Base-by-base conservation (phyloP, 2,113 vertebrate species). In the Lophochroa leadbeateri region DNA sequence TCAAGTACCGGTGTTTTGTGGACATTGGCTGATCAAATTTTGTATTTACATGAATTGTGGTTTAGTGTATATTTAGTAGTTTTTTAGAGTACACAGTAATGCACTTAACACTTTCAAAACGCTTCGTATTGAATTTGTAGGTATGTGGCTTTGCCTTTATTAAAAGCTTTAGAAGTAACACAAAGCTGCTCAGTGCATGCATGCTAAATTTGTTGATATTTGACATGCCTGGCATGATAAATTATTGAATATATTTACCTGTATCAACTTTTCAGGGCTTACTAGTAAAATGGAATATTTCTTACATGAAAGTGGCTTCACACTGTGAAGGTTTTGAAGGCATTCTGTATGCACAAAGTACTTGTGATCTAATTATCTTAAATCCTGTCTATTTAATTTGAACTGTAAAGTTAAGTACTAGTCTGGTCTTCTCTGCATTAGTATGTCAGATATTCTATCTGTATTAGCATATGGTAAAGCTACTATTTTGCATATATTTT, bases 341-440 rank as follows among this genome's bases (percentile, higher is more conserved):
- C 23, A 33, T 86, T 86, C 41, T 6, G 0, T 64, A 18, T n/a
- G 58, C 64, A 46, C 25, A 64, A 84, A 64, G 27, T 84, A 43
- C 29, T 75, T 75, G 46, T 33, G 46, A 43, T 86, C 86, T 93
- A 90, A 93, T 95, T 90, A 68, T 61, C 37, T 69, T 86, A 85
- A 88, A 64, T 65, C 39, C 63, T 60, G 12, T 37, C n/a, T 90
- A 31, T 65, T 93, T 90, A 4, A 2, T 93, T 79, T 80, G 75
- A 92, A 72, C 58, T 44, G 17, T 80, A 69, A 90, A 94, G 67
- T 93, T 88, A 88, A 69, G 29, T 76, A 64, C 39, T 74, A 55
- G 35, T n/a, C 24, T 76, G 24, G 39, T 76, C 43, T 80, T 55
- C 12, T 65, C 24, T 91, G 47, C 57, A 65, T 95, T 82, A 82